Percentiles rank a stretch among this genome's conserved stretches.
These are phyloP conservation scores for Eulemur macaco DNA, from an alignment of 2,113 vertebrate genomes.

Conservation along the genomic window DNA sequence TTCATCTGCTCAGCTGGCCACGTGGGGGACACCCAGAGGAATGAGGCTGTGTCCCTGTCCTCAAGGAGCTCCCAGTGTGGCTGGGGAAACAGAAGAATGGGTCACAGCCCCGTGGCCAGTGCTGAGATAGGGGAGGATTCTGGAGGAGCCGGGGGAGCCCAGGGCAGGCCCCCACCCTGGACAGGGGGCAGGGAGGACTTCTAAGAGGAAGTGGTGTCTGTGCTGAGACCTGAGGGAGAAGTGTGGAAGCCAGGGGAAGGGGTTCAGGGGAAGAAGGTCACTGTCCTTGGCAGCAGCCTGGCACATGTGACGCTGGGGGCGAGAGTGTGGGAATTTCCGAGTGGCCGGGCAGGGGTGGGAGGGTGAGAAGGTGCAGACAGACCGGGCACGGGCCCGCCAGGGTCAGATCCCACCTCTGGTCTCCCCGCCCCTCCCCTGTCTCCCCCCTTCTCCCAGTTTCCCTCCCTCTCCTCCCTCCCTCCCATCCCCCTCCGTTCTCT, in stretches of 20 bases:
- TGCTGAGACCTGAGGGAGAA: background rate
- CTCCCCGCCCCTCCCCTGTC: background rate
- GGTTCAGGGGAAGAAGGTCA: background rate
- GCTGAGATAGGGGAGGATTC: background rate
- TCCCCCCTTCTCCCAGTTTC: background rate
- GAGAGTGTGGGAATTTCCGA: background rate
- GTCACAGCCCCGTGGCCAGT: background rate
- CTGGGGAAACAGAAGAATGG: background rate
- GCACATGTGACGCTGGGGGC: background rate
- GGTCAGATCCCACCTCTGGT: background rate
- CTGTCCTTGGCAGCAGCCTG: too few relatives aligned
- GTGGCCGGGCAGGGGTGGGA: too few relatives aligned
- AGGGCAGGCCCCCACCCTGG: accelerated
- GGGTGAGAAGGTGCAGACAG: background rate
- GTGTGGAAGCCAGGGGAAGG: accelerated
- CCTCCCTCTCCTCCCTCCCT: background rate
- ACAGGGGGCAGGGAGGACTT: too few relatives aligned
- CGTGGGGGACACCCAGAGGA: accelerated
- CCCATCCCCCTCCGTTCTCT: background rate
- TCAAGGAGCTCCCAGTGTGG: background rate
- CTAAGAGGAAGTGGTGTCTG: background rate
- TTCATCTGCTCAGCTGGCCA: background rate
- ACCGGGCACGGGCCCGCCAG: accelerated
- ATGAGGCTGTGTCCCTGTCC: accelerated
- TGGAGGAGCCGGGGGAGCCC: background rate